Evolutionary conservation across 1,140 invertebrate genomes (phyloP), one percentile per base, ranked within the genome.

Genomic region (Cecropterus lyciades): DNA sequence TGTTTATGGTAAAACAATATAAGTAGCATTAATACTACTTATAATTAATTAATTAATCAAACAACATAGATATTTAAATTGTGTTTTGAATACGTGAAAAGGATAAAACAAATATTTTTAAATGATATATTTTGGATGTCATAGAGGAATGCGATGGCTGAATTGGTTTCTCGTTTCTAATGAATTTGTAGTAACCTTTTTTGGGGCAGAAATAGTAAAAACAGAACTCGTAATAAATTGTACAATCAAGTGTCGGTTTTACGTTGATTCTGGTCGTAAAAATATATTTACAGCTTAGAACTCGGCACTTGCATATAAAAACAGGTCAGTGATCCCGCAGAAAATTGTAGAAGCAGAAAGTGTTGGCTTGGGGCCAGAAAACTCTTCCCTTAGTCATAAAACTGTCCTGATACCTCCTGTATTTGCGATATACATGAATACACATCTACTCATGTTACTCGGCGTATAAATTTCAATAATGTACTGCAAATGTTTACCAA

Each of bases 291-390:
- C 57, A 49, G 43, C 27, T 60, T 40, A 62, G 46, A 62, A 62
- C 45, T 49, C 59, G 30, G n/a, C 30, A 40, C 45, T 49, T 62
- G 46, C 45, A 53, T 65, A 64, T 59, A 67, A 60, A 70, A 70
- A 42, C 52, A 37, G 46, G 55, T 51, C 59, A 62, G 40, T 53
- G 46, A 59, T 67, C 59, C 49, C 17, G 57, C 40, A 27, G 37
- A 52, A 59, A 67, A 67, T 48, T 40, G 53, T 56, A 57, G 30
- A 69, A 69, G 59, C 40, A 51, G 60, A 67, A 56, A 57, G 24
- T 53, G 13, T 71, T 71, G 69, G 69, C 69, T 33, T 9, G 6
- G n/a, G 24, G 45, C 69, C 69, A 71, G 48, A 64, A 48, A 40
- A 16, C 49, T 52, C 24, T 17, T 62, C 59, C 59, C 33, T 62